phyloP scores from a whole-genome alignment of 2,888 invertebrate genomes.

The Eristalinus sepulchralis region DNA sequence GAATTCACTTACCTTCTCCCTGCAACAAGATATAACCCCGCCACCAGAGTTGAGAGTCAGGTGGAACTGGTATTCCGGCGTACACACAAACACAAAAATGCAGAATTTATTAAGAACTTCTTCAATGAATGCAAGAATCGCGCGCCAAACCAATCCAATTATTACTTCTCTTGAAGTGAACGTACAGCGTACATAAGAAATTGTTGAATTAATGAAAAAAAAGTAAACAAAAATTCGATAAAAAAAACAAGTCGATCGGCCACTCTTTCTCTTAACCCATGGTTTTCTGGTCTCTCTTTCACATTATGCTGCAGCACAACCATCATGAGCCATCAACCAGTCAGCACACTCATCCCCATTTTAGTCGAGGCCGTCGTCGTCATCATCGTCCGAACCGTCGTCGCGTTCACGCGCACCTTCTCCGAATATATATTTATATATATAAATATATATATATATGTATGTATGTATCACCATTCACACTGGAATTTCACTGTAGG shows the following conservation, averaged over 20 bases:
- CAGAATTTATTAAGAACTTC: conserved; percentile 19
- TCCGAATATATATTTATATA: not conserved
- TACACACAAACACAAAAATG: not conserved
- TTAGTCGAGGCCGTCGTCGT: conserved; percentile 13
- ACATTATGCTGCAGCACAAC: conserved; percentile 21
- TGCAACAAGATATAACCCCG: not conserved
- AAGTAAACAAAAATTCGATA: conserved; percentile 33
- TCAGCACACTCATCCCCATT: conserved; percentile 50
- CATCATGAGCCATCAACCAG: conserved; percentile 14
- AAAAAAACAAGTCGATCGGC: conserved; percentile 41
- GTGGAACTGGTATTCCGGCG: conserved; percentile 10
- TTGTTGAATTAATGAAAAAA: conserved; percentile 19
- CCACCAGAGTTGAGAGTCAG: not conserved
- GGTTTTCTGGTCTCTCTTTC: conserved; percentile 60
- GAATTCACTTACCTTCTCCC: conserved; percentile 5
- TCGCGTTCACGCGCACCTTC: not conserved
- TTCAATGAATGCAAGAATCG: conserved; percentile 39
- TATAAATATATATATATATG: not conserved
- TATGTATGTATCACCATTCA: conserved; percentile 36
- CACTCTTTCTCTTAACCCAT: conserved; percentile 59
- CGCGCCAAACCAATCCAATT: conserved; percentile 23
- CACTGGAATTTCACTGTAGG: conserved; percentile 61
- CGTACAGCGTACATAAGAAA: conserved; percentile 2
- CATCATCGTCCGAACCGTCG: conserved; percentile 22
- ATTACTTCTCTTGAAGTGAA: conserved; percentile 31